Base-by-base conservation (phyloP, 2,888 invertebrate genomes). In the Thymelicus sylvestris region DNA sequence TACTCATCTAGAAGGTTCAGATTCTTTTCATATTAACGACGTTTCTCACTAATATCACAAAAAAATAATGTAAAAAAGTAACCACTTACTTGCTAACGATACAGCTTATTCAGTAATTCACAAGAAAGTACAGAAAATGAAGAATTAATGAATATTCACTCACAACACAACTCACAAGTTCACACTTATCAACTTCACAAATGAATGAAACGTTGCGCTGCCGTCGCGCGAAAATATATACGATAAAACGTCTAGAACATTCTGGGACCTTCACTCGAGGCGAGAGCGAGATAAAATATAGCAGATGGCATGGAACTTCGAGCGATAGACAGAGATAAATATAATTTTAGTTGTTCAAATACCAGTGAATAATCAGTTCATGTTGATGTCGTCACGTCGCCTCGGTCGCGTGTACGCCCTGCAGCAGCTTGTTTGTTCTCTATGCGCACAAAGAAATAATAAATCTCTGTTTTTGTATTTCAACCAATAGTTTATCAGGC, bases 211-310 rank as follows among this genome's bases (percentile, higher is more conserved):
- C 94, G 93, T 90, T 86, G 87, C 92, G 92, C 90, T 86, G 86
- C 83, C 86, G 92, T 93, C 90, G 91, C 92, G 89, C 91, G 93
- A 95, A 95, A 95, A 94, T 95, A 95, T 94, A 95, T 95, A 95
- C 93, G 94, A 87, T 94, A 94, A 94, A 94, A 94, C 92, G 94
- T 95, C 95, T 94, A 95, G 95, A 95, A 95, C 94, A 93, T 95
- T 95, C 95, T 94, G 89, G 95, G 95, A 94, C 92, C 93, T 93
- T 93, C 92, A 88, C 83, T 81, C 81, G 75, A 64, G 72, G 84
- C 67, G 68, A 66, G 79, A 90, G 78, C 73, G 88, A 86, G 91
- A 89, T 73, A 85, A 81, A 91, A 83, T 71, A 69, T 70, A 67
- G 48, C 55, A 62, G 57, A 41, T 7, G n/a, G 44, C 66, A 24